A percentile compares a stretch with the other conserved stretches of the same genome.
These are phyloP conservation scores for Drosophila kohkoa DNA, from an alignment of 1,140 invertebrate species.

Conservation along the genomic window DNA sequence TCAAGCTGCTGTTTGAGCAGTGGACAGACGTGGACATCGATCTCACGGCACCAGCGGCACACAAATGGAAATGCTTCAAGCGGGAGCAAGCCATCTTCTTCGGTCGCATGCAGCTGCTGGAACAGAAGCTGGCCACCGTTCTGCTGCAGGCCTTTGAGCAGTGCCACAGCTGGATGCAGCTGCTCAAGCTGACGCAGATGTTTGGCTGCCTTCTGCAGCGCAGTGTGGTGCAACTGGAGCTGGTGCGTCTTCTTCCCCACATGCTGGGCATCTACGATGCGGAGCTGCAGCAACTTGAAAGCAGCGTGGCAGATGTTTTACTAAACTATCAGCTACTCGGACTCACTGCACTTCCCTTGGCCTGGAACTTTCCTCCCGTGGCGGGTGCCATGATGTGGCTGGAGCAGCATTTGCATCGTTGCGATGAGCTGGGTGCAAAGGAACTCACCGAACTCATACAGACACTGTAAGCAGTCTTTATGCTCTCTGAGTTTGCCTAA, in stretches of 20 bases:
- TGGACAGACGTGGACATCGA: conserved; percentile 88
- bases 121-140: conserved; percentile 90
- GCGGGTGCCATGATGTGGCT: conserved; percentile 89
- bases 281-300: conserved; percentile 72
- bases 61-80: conserved; percentile 86
- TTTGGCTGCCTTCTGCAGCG: conserved; percentile 70
- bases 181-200: conserved; percentile 85
- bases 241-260: conserved; percentile 67
- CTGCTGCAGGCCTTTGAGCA: conserved; percentile 90
- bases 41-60: conserved; percentile 55
- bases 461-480: conserved; percentile 42
- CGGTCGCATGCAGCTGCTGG: conserved; percentile 87
- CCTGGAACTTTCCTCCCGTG: conserved; percentile 89
- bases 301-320: conserved; percentile 54
- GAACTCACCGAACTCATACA: conserved; percentile 60
- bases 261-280: conserved; percentile 64
- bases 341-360: conserved; percentile 83
- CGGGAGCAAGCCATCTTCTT: conserved; percentile 87
- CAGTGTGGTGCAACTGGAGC: conserved; percentile 59
- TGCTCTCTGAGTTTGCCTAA: not conserved
- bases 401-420: conserved; percentile 85
- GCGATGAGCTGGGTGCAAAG: conserved; percentile 61
- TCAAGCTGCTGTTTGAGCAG: conserved; percentile 88
- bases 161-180: conserved; percentile 88
- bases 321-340: conserved; percentile 65